These are phyloP conservation scores for Catocala nupta DNA, from an alignment of 2,888 invertebrate species.

Conservation along the genomic window DNA sequence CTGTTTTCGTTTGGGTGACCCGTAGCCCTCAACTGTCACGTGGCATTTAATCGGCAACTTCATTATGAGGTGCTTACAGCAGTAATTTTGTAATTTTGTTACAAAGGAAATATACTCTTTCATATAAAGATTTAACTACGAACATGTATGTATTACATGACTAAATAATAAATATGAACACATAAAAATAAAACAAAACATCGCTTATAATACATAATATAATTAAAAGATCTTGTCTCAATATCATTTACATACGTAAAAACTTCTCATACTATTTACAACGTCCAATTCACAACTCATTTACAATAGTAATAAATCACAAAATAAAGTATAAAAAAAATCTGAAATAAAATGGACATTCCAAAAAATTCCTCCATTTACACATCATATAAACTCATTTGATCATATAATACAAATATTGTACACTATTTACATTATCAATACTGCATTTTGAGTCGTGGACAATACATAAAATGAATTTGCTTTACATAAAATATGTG, in stretches of 20 bases:
- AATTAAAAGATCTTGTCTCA: slow-evolving; percentile 82
- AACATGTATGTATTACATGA: too few relatives aligned
- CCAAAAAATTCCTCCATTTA: slow-evolving; percentile 60
- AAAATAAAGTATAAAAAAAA: slow-evolving; percentile 59
- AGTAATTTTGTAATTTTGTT: too few relatives aligned
- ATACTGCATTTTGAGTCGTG: slow-evolving; percentile 49
- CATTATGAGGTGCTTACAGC: too few relatives aligned
- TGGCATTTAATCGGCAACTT: too few relatives aligned
- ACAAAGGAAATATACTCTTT: too few relatives aligned
- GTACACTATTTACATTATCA: slow-evolving; percentile 58
- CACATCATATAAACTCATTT: slow-evolving; percentile 49
- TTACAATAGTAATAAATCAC: slow-evolving; percentile 64
- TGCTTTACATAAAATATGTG: neutral
- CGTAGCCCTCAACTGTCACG: too few relatives aligned
- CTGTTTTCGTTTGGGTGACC: too few relatives aligned
- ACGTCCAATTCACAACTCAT: slow-evolving; percentile 67
- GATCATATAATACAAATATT: slow-evolving; percentile 53
- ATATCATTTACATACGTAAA: slow-evolving; percentile 77
- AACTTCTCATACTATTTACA: slow-evolving; percentile 76
- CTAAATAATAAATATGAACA: neutral
- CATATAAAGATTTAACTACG: too few relatives aligned
- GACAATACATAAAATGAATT: slow-evolving; percentile 16
- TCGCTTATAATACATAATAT: slow-evolving; percentile 72
- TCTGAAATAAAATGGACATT: slow-evolving; percentile 64
- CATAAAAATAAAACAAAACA: slow-evolving; percentile 55